These are phyloP conservation scores for Aurelia sp. DNA, from an alignment of 30 jellyfish, hydroid and myxozoan genomes.

Conservation along the genomic window DNA sequence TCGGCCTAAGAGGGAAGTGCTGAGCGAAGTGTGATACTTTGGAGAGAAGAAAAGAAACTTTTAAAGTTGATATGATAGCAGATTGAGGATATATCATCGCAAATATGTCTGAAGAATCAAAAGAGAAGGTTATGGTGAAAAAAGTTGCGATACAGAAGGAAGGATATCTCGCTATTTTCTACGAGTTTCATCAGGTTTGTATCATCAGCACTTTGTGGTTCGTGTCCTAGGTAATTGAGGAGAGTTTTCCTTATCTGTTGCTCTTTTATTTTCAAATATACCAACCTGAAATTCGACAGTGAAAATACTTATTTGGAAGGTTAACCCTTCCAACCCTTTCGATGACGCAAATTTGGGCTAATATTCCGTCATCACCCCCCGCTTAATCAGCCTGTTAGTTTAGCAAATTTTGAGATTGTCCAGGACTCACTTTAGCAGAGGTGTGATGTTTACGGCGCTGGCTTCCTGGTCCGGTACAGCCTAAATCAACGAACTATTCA, in stretches of 20 bases:
- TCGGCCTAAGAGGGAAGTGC: not conserved
- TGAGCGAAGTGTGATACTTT: not conserved
- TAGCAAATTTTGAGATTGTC: too few relatives aligned
- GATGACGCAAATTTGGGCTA: not conserved
- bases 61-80: not conserved
- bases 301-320: not conserved
- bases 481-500: too few relatives aligned
- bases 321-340: not conserved
- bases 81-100: not conserved
- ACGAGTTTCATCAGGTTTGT: conserved; percentile 85
- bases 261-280: too few relatives aligned
- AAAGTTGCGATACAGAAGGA: conserved; percentile 95
- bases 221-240: too few relatives aligned
- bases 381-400: too few relatives aligned
- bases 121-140: conserved; percentile 34
- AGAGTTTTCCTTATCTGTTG: too few relatives aligned
- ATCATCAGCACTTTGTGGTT: not conserved
- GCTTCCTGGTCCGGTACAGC: too few relatives aligned
- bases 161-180: conserved; percentile 82
- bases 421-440: too few relatives aligned
- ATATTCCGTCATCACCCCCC: too few relatives aligned
- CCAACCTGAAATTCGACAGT: too few relatives aligned
- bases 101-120: conserved; percentile 39
- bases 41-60: not conserved
- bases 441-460: too few relatives aligned